Evolutionary conservation across 2,113 vertebrate genomes (phyloP), one percentile per base, ranked within the genome.

Genomic region (Polypterus senegalus): DNA sequence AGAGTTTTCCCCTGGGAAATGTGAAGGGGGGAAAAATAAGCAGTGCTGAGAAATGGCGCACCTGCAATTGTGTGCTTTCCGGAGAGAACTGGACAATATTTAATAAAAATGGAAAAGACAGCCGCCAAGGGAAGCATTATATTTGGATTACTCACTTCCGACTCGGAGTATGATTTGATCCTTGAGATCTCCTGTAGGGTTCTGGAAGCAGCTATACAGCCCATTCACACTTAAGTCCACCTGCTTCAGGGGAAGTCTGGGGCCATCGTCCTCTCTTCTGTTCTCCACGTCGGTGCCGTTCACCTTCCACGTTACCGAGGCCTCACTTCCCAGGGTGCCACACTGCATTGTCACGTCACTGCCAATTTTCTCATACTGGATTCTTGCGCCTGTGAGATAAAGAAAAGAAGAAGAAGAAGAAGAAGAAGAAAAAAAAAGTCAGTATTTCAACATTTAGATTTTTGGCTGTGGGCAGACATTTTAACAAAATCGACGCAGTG

Each of bases 201-300:
- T 89, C 74, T 94, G 90, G n/a, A 95, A 97, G 81, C 96, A 98
- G 79, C 85, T 88, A 61, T 98, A 98, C 61, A 91, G 86, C 48
- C 93, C 96, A 0, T 86, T 94, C 67, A 88, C 87, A 0, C 81
- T 71, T 66, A 95, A 80, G 70, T 88, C 72, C 4, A 97, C 89
- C 0, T 87, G 76, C 49, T 71, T 87, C 62, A 97, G 86, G 57
- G 88, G 65, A 47, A 98, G 88, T 64, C 81, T 79, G 6, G 85
- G 92, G 46, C 81, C 96, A 0, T 87, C 91, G 73, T 80, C 85
- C 51, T 70, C 83, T 61, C 90, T 85, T 10, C 79, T 79, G 9
- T 79, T 80, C 3, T 89, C 86, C 3, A 97, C 88, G 58, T 97
- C 92, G 0, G 92, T 93, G 54, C 92, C 91, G 0, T 97, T 97